These are phyloP conservation scores for Melinaea marsaeus DNA, from an alignment of 2,888 invertebrate species.

Conservation along the genomic window DNA sequence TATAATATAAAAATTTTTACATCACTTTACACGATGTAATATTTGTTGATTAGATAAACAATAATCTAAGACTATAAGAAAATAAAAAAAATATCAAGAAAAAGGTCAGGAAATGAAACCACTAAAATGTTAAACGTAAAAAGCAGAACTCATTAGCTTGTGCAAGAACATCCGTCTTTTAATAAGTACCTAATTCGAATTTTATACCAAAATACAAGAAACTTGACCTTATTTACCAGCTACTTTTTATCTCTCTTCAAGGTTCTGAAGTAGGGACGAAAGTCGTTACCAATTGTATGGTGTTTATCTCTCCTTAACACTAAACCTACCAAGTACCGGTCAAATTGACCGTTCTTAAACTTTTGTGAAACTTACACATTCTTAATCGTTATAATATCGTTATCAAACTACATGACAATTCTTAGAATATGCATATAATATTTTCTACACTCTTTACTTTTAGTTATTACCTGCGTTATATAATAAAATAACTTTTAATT, in stretches of 20 bases:
- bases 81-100: not conserved
- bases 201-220: not conserved
- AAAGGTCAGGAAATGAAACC: not conserved
- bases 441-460: no score
- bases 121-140: not conserved
- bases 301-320: no score
- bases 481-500: no score
- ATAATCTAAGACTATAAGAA: not conserved
- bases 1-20: not conserved
- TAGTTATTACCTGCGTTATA: no score
- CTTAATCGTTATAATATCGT: no score
- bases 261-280: not conserved
- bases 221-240: slow-evolving; percentile 1
- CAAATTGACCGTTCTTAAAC: no score
- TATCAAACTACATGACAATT: no score
- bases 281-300: no score
- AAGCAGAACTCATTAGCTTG: slow-evolving; percentile 2
- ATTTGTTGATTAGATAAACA: not conserved
- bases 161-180: slow-evolving; percentile 4
- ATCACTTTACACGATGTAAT: not conserved
- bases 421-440: no score
- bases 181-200: slow-evolving; percentile 3
- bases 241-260: slow-evolving; percentile 2
- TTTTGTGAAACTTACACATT: no score
- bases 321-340: no score